Base-by-base conservation (phyloP, 1,140 invertebrate genomes). In the Drosophila nigrodunni region DNA sequence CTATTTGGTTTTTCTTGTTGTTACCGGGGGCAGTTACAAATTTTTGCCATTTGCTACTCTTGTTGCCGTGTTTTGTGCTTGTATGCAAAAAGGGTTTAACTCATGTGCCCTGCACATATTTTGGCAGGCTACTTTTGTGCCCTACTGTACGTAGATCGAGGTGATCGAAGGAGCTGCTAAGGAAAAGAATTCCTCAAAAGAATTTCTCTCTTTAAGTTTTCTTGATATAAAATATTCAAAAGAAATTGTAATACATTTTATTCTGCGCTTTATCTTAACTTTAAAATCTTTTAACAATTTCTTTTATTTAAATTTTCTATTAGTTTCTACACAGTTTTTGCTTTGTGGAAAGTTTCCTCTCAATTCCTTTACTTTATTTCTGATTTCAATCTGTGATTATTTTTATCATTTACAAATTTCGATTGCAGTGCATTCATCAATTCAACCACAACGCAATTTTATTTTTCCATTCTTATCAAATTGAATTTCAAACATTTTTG, bases 401-500 rank as follows among this genome's bases (percentile, higher is more conserved):
- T 30, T 18, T 52, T 30, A 54, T 34, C 34, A 13, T 35, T n/a
- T 6, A 30, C 25, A 30, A 30, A 41, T 15, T 34, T 34, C 4
- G 41, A 59, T 54, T 49, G 37, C 37, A 70, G 72, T 25, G 66
- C 43, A 75, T 78, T 65, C 18, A 41, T 18, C 60, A 65, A 64
- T 78, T 81, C 54, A 34, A 34, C 21, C 41, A 75, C 11, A 34
- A 39, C 10, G 21, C 47, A 67, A 52, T 67, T 70, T 59, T 52
- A 54, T 64, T 54, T 74, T 74, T 30, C 34, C 37, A 77, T 77
- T 73, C 74, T 88, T 89, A 83, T 89, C 83, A 79, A 85, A 87
- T 86, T 86, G 75, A 86, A 86, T 86, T 86, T 86, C 78, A 87
- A 82, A 82, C 75, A 86, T 86, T 86, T 79, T 86, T 86, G 50